Evolutionary conservation across 2,888 invertebrate genomes (phyloP), one percentile per base, ranked within the genome.

Genomic region (Drosophila tripunctata): DNA sequence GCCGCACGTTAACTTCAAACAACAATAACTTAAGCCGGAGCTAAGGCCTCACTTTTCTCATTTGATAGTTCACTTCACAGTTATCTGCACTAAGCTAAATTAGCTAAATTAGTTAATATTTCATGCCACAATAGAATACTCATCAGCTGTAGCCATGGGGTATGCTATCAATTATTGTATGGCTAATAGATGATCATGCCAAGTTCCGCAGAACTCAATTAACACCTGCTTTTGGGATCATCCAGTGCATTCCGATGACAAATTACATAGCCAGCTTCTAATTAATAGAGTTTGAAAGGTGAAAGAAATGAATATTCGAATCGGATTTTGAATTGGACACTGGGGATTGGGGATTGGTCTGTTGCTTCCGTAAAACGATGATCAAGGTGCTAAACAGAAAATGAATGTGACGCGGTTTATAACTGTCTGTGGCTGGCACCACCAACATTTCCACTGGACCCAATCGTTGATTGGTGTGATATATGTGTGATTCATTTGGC

Each of bases 381-480:
- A 4, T 3, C 12, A 43, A 72, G 72, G 72, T 72, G 72, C 64
- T 72, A 72, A 72, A 64, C 27, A 43, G n/a, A 15, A n/a, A 33
- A 17, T 40, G 44, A 30, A 8, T 43, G n/a, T 19, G 63, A 4
- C 8, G 48, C n/a, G n/a, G n/a, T n/a, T n/a, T n/a, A n/a, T n/a
- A n/a, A n/a, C n/a, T n/a, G n/a, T n/a, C n/a, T n/a, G 41, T 52
- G 56, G n/a, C 56, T 67, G 61, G 55, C 55, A 70, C 70, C 72
- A 21, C 27, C 27, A n/a, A 40, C 12, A 56, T 21, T 62, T 68
- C 61, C 54, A 57, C 57, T 33, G 52, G 48, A 4, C 8, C 12
- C n/a, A 21, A 24, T 22, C 22, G 7, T 8, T 10, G 62, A 12
- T 24, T 36, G 14, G 8, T 14, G 30, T n/a, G n/a, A n/a, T n/a